Evolutionary conservation across 2,888 invertebrate species (phyloP), one percentile per base, ranked within the genome.

Genomic region (Acleris literana): DNA sequence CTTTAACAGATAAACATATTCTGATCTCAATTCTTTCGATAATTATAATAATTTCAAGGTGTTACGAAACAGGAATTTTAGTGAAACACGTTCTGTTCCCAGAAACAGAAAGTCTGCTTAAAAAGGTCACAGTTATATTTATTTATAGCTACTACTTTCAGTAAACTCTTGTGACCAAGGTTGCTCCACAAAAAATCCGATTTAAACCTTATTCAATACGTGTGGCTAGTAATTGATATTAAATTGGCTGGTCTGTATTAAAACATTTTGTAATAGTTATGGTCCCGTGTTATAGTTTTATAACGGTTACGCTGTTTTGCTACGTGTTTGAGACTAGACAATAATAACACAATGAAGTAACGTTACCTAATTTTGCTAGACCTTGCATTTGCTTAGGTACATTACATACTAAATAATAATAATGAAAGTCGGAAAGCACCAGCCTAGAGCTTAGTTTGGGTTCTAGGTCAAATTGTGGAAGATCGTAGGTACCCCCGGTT

Each of bases 101-200:
- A 29, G 33, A 55, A 63, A 60, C 60, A 17, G 55, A 43, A 44
- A 64, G 64, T 48, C 48, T 3, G 16, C 51, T 29, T 52, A 43
- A 61, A 65, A 65, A 65, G 65, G 65, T 65, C 60, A 61, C 44
- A 18, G 53, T 53, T 64, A 25, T 48, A 18, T 17, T 46, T 59
- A 49, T 55, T 56, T 49, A 55, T 46, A 44, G 22, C 13, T 3
- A 64, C 59, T 46, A 65, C 65, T 65, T 65, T 65, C 65, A 65
- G 65, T 44, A 61, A 65, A 65, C 65, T 65, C 56, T 56, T 61
- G 60, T 65, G n/a, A 49, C 49, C 65, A 65, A 65, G 65, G 65
- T 65, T 65, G 49, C 5, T 44, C 29, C 29, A 65, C 65, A 65
- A 65, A 65, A 65, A 65, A 33, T 55, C 44, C 33, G 65, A 65